These are phyloP conservation scores for Aldrovandia affinis DNA, from an alignment of 2,797 vertebrate genomes.

Conservation along the genomic window DNA sequence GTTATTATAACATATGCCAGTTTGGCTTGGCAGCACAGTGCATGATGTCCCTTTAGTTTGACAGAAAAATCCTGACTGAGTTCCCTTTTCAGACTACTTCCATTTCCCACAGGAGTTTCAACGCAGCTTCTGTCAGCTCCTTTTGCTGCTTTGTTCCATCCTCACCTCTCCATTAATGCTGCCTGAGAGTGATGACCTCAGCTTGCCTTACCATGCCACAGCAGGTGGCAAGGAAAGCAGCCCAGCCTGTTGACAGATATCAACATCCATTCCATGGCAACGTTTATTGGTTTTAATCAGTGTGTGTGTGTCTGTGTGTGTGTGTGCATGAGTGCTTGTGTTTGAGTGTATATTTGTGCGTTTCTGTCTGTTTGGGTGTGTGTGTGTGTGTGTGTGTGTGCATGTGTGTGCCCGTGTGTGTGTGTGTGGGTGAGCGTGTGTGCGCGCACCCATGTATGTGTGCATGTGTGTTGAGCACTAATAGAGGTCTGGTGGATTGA, in stretches of 20 bases:
- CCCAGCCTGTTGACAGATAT: conserved; percentile 31
- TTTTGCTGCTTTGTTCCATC: conserved; percentile 55
- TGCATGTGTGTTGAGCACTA: background rate
- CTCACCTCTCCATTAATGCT: conserved; percentile 54
- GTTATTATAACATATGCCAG: background rate
- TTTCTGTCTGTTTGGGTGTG: no score
- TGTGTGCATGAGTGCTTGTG: no score
- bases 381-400: no score
- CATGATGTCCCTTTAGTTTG: background rate
- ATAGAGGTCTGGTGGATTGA: background rate
- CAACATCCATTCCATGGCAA: no score
- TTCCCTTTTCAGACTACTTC: no score
- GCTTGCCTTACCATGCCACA: conserved; percentile 37
- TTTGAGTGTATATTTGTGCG: no score
- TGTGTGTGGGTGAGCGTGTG: background rate
- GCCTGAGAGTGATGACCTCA: conserved; percentile 22
- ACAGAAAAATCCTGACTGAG: background rate
- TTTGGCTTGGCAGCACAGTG: background rate
- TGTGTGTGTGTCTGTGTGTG: no score
- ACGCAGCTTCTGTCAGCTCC: no score
- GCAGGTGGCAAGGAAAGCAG: conserved; percentile 24
- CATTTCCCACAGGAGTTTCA: no score
- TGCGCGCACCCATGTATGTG: background rate
- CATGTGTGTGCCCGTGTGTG: no score
- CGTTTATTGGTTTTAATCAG: no score